Evolutionary conservation across 2,888 invertebrate genomes (phyloP), one percentile per base, ranked within the genome.

Genomic region (Xylophagus ater): DNA sequence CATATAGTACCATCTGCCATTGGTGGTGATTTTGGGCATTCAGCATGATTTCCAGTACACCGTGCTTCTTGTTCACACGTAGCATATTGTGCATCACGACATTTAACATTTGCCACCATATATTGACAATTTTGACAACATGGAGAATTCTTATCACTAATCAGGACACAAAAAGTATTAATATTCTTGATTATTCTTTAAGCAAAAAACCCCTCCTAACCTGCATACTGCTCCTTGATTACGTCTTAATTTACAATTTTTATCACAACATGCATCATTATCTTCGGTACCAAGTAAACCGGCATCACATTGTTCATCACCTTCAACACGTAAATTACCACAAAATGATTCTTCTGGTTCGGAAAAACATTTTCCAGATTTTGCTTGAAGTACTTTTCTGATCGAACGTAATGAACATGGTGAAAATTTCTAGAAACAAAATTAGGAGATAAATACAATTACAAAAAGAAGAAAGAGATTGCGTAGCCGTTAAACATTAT

Each of bases 291-390:
- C 92, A 5, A 93, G 68, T 19, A 93, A 69, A 2, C 96, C 96
- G 18, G 92, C 93, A 58, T 97, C 96, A 60, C 96, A 97, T 61
- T 96, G 89, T 62, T 97, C 96, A 48, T 88, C 90, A 3, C 87
- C 89, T 62, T 97, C 92, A 1, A 96, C 93, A 9, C 93, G 74
- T 47, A 92, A 71, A 69, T 97, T 96, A 7, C 96, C 96, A 62
- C 96, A 97, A 66, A 93, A 92, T 37, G 90, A 89, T 66, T 89
- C 89, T 62, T 90, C 89, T 1, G 90, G 92, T 66, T 90, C 90
- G 1, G 86, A 89, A 62, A 90, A 90, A 59, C 89, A 90, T 35
- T 87, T 74, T 1, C 86, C 84, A 0, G 92, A 88, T 65, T 94
- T 96, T 1, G 88, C 86, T 63, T 86, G 81, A 37, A 96, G 67